Evolutionary conservation across 2,113 vertebrate species (phyloP).

Genomic region (Neodon shergylaensis): DNA sequence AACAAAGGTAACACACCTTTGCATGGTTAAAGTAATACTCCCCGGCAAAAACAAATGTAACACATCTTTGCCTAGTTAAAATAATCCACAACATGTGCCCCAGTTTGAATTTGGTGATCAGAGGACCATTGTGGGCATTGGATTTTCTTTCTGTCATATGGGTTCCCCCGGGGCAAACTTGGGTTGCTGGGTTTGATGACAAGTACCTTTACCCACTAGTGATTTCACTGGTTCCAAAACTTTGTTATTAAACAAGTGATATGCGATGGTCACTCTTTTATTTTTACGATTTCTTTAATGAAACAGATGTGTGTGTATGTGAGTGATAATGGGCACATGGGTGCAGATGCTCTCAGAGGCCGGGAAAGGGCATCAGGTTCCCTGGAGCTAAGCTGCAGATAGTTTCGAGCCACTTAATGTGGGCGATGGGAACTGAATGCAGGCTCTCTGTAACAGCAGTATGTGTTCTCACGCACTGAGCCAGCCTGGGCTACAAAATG

Average conservation of each 20-base stretch:
- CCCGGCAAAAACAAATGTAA: no score
- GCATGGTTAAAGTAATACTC: rapidly evolving
- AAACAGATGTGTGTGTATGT: neutral
- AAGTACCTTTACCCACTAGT: neutral
- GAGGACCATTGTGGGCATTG: neutral
- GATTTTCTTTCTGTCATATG: neutral
- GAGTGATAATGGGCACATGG: neutral
- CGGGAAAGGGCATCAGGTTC: neutral
- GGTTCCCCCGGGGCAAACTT: neutral
- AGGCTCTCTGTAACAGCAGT: neutral
- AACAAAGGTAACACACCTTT: no score
- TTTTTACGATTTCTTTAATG: neutral
- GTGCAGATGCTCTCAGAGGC: neutral
- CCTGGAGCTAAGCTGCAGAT: neutral
- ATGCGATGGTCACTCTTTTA: neutral
- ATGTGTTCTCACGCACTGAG: neutral
- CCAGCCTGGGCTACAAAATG: neutral
- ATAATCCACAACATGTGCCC: neutral
- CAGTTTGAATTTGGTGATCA: neutral
- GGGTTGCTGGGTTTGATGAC: neutral
- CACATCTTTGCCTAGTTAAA: no score
- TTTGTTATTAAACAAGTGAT: neutral
- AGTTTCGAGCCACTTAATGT: neutral
- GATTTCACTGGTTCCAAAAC: neutral
- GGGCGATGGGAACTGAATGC: neutral